Evolutionary conservation across 2,113 vertebrate genomes (phyloP), one percentile per base, ranked within the genome.

Genomic region (Stegastes partitus): DNA sequence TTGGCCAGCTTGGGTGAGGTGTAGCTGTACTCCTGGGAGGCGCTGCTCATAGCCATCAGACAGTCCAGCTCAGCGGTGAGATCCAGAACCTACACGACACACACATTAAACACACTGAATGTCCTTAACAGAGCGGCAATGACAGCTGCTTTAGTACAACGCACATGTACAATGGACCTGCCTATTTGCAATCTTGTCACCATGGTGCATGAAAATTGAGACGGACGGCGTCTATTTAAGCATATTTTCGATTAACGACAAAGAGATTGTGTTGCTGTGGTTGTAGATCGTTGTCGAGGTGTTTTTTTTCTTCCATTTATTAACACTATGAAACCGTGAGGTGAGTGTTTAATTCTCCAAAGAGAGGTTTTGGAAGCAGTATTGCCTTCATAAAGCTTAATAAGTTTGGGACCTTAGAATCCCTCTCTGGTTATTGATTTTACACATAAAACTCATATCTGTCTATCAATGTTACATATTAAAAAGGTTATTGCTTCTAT

Each of bases 41-140:
- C 95, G 2, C 86, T 93, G 82, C 96, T 96, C 86, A 99, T 81
- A 18, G 98, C 95, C 55, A 99, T 95, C 2, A 99, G 94, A 84
- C 97, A 98, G 14, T 99, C 98, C 59, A 99, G 91, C 53, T 98
- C 96, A 6, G 97, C 97, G 16, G 94, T 93, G 2, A 97, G 95
- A 68, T 97, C 95, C 80, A 96, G 84, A 49, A 98, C 95, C 93
- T 94, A 11, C 23, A 84, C 22, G 64, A 65, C 54, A 56, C 51
- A 66, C 3, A 80, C 31, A 71, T 54, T 42, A 53, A 70, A 64
- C 19, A 31, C 11, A n/a, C 3, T 31, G n/a, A 62, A 66, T 39
- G 28, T 68, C 37, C n/a, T 63, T 26, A 64, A 37, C 14, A 64
- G 16, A 51, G 45, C 8, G n/a, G n/a, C n/a, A n/a, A n/a, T n/a